phyloP scores from a whole-genome alignment of 1,140 invertebrate species.

The Atta colombica region DNA sequence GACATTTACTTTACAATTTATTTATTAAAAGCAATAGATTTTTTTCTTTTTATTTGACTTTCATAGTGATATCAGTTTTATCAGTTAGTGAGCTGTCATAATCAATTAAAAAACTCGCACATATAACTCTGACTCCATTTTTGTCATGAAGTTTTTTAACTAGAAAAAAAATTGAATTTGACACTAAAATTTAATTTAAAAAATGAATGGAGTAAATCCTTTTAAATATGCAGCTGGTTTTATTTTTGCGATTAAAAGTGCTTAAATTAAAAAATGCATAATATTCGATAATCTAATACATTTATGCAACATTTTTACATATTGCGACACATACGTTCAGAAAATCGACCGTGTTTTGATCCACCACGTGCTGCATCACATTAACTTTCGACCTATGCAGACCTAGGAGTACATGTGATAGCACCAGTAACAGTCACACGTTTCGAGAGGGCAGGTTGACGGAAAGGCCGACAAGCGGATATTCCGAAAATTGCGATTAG shows the following conservation, averaged over 20 bases:
- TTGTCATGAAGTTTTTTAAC: neutral
- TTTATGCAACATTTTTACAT: conserved; percentile 41
- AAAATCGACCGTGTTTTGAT: conserved; percentile 18
- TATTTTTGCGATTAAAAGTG: neutral
- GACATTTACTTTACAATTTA: conserved; percentile 72
- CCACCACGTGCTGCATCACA: conserved; percentile 13
- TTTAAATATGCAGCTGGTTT: neutral
- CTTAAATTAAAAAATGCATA: neutral
- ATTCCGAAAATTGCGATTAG: conserved; percentile 78
- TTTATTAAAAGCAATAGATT: conserved; percentile 13
- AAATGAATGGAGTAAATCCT: neutral
- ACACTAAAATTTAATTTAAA: neutral
- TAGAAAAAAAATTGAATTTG: neutral
- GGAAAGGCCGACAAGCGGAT: conserved; percentile 41
- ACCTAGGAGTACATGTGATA: neutral
- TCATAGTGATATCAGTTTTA: neutral
- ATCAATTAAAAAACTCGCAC: neutral
- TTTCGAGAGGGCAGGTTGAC: conserved; percentile 22
- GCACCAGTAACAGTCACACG: neutral
- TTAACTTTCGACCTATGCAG: conserved; percentile 18
- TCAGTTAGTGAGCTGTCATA: neutral
- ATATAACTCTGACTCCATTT: neutral
- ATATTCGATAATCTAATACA: neutral
- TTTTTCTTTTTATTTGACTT: neutral
- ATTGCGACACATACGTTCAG: neutral